Conservation (phyloP, 1,140 invertebrate genomes). For the Archegozetes longisetosus region DNA sequence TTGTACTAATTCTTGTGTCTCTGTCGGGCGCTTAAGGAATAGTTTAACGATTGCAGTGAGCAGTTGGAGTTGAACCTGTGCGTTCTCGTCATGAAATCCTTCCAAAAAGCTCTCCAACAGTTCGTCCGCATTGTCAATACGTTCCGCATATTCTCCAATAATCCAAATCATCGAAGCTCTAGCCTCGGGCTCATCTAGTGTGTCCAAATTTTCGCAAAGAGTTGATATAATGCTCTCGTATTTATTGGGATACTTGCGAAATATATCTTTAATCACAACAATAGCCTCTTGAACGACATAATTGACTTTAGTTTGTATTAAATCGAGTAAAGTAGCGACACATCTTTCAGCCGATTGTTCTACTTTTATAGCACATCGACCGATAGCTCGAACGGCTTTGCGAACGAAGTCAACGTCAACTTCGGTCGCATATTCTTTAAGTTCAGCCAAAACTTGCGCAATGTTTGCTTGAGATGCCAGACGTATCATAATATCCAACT, state of each 20-base stretch:
- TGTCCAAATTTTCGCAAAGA: conserved; percentile 96
- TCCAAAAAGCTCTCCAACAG: conserved; percentile 94
- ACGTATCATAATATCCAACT: conserved; percentile 98
- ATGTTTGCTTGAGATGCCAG: conserved; percentile 96
- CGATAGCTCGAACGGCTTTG: conserved; percentile 94
- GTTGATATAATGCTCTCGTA: conserved; percentile 99
- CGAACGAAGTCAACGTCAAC: conserved; percentile 99
- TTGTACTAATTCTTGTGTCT: conserved; percentile 96
- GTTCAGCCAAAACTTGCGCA: conserved; percentile 90
- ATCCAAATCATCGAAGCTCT: conserved; percentile 99
- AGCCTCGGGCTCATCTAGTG: conserved; percentile 96
- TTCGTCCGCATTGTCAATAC: conserved; percentile 99
- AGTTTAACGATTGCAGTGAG: conserved; percentile 96
- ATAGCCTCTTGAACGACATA: conserved; percentile 99
- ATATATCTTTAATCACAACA: conserved; percentile 95
- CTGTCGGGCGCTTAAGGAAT: conserved; percentile 91
- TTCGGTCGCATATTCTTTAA: conserved; percentile 98
- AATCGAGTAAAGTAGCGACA: conserved; percentile 92
- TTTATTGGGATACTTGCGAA: conserved; percentile 98
- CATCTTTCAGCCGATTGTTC: conserved; percentile 96
- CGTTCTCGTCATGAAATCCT: conserved; percentile 99
- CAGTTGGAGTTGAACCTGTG: conserved; percentile 92
- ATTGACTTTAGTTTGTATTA: conserved; percentile 99
- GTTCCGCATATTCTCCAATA: conserved; percentile 95
- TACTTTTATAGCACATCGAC: conserved; percentile 98